Base-by-base conservation (phyloP, 2,888 invertebrate genomes). In the Chalcosyrphus nemorum region DNA sequence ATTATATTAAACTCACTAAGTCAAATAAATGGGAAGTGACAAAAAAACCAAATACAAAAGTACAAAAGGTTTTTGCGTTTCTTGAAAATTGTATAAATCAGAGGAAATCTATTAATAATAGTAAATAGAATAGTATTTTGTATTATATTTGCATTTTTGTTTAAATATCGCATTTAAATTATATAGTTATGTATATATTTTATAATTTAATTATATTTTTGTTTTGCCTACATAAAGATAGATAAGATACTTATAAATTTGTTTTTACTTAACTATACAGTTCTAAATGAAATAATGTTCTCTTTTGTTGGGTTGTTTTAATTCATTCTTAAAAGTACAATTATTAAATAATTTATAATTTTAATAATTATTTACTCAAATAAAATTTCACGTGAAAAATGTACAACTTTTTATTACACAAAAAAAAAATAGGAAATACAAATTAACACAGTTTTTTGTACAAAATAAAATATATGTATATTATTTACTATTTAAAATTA, bases 261-360 rank as follows among this genome's bases (percentile, higher is more conserved):
- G 59, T 76, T 57, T 72, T 82, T 77, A 82, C 59, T 77, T 82
- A 72, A 77, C 66, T 68, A 68, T 80, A 68, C 47, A 63, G 72
- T 63, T 59, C 66, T 76, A 78, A 82, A 78, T 63, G 32, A 72
- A 82, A 78, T 74, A 43, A 54, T 59, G 32, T 57, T 32, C 63
- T 52, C 29, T 29, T 72, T 59, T 63, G 3, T 41, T 56, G 27
- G 19, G 52, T 41, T 35, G n/a, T 32, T 66, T 66, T 50, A 76
- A 52, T 71, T 76, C 56, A 70, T 38, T 72, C 68, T 63, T 77
- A 66, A 45, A 68, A 61, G 41, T 77, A 66, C 41, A 72, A 56
- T 72, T 66, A 78, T 66, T 68, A 65, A 66, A 78, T 78, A 78
- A 77, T 61, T 68, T 38, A 68, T 72, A 57, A 76, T 66, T 76